Base-by-base conservation (phyloP, 2,113 vertebrate genomes). In the Burhinus bistriatus region DNA sequence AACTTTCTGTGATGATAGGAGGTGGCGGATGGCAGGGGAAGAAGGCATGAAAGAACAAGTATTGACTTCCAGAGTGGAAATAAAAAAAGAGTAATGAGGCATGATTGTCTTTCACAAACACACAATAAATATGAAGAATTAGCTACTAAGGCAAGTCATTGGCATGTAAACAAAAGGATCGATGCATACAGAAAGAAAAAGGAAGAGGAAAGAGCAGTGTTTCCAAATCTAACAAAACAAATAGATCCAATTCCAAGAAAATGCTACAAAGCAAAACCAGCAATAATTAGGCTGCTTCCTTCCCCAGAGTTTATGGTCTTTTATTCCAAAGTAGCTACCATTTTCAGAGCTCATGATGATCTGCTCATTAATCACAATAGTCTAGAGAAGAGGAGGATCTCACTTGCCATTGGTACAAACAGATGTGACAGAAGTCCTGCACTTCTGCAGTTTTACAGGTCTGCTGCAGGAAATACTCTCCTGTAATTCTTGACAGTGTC, bases 1-100 rank as follows among this genome's bases (percentile, higher is more conserved):
- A 83, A 86, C 47, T 72, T 80, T 83, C 38, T 71, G 38, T 0
- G 0, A 38, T 34, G 17, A 49, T 7, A 75, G 49, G 8, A 34
- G 15, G 22, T 38, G 18, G 44, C 49, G 22, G 16, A 23, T 34
- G 13, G 32, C 0, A 0, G 6, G 3, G 40, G 27, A 62, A 84
- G 52, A 87, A 75, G 29, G 36, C 21, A 52, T 55, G 18, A 85
- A 87, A 89, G 49, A 45, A 15, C 49, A 47, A 92, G 36, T 45
- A 57, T 6, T 65, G 21, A 12, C 27, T 95, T 88, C 45, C 51
- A 94, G 52, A 87, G n/a, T 18, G 6, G 26, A 83, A 83, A 93
- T 23, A 91, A 91, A 81, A 49, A 58, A 55, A 11, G 22, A 14
- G 42, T 66, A 87, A 94, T 57, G 51, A 92, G 30, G 54, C 70